phyloP scores from a whole-genome alignment of 2,888 invertebrate genomes.

The Drosophila pseudotakahashii region DNA sequence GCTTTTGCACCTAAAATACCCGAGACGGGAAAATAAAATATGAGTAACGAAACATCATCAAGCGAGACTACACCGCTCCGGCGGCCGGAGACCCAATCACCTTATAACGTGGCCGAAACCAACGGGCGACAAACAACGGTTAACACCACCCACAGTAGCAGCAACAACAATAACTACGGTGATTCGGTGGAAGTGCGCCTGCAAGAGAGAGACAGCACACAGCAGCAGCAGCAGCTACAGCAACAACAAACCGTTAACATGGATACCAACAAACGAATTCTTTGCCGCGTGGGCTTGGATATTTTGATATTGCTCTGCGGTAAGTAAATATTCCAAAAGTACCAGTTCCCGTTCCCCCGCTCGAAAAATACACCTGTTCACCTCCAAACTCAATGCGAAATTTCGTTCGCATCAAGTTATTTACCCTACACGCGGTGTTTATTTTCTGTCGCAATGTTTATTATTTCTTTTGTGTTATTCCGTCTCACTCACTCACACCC shows the following conservation, averaged over 20 bases:
- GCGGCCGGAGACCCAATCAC: conserved; percentile 73
- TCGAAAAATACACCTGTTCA: conserved; percentile 18
- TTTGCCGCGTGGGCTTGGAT: conserved; percentile 89
- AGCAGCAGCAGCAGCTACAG: conserved; percentile 44
- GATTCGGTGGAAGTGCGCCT: conserved; percentile 33
- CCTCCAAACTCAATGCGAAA: conserved; percentile 22
- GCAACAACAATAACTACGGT: conserved; percentile 41
- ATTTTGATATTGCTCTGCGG: conserved; percentile 88
- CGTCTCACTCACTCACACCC: conserved; percentile 3
- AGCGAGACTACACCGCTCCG: conserved; percentile 84
- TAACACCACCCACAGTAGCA: conserved; percentile 35
- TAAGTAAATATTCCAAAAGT: conserved; percentile 85
- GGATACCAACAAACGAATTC: conserved; percentile 84
- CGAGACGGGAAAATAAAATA: conserved; percentile 64
- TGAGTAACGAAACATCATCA: conserved; percentile 83
- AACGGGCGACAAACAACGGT: conserved; percentile 39
- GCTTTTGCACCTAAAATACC: conserved; percentile 46
- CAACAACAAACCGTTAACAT: conserved; percentile 60
- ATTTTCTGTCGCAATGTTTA: conserved; percentile 43
- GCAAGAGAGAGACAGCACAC: conserved; percentile 25
- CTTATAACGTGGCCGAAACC: conserved; percentile 56
- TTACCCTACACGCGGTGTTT: conserved; percentile 37
- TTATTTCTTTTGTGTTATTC: conserved; percentile 28
- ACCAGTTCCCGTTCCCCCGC: too few species aligned
- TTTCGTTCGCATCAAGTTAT: conserved; percentile 15